Evolutionary conservation across 2,113 vertebrate genomes (phyloP).

Genomic region (Tauraco erythrolophus): DNA sequence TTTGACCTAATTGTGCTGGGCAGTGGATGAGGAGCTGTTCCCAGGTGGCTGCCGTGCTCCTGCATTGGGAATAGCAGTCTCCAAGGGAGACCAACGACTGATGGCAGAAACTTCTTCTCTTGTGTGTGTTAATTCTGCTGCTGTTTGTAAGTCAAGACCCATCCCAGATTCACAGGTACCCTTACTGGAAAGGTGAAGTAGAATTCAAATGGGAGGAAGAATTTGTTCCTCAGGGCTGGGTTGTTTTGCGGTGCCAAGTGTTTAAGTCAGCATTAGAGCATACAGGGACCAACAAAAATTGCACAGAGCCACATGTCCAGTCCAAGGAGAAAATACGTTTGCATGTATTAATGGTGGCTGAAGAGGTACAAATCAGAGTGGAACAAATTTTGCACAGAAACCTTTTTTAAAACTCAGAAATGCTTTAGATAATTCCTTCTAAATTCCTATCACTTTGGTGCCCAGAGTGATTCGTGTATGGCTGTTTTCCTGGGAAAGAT

Average conservation of each 20-base stretch:
- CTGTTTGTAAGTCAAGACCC: background rate
- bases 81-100: background rate
- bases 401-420: background rate
- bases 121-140: background rate
- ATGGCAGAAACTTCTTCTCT: background rate
- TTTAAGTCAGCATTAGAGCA: background rate
- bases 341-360: background rate
- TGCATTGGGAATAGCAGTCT: background rate
- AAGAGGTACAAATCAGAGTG: background rate
- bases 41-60: background rate
- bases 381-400: background rate
- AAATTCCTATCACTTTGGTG: background rate
- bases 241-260: background rate
- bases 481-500: background rate
- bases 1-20: background rate
- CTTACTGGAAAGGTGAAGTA: background rate
- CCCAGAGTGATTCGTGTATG: background rate
- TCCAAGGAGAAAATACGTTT: background rate
- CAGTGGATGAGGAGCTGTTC: background rate
- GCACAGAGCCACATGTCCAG: background rate
- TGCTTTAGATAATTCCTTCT: background rate
- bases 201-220: background rate
- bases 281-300: background rate
- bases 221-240: background rate
- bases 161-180: background rate